Percentiles rank a stretch among this genome's conserved stretches.
phyloP scores from a whole-genome alignment of 1,140 invertebrate species.

The Lepidostoma basale region DNA sequence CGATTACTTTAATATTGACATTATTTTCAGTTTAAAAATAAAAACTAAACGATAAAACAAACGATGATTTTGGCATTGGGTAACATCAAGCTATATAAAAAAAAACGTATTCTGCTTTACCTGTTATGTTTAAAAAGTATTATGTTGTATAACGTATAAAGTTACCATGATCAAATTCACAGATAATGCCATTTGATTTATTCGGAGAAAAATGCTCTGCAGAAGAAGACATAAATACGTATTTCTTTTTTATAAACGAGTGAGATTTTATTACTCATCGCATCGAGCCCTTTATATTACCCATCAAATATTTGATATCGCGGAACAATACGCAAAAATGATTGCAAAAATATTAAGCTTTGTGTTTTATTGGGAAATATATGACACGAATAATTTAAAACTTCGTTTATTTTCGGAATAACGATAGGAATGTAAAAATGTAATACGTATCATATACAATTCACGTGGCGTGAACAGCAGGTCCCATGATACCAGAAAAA shows the following conservation, averaged over 20 bases:
- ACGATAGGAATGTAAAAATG: too few relatives aligned
- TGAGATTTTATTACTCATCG: slow-evolving; percentile 39
- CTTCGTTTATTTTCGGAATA: not conserved
- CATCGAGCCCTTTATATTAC: slow-evolving; percentile 33
- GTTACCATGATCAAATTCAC: not conserved
- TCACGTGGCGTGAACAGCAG: too few relatives aligned
- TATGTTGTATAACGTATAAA: too few relatives aligned
- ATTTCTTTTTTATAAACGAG: slow-evolving; percentile 24
- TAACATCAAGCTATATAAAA: too few relatives aligned
- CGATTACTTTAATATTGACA: too few relatives aligned
- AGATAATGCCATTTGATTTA: not conserved
- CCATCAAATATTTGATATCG: slow-evolving; percentile 40
- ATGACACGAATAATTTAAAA: slow-evolving; percentile 8
- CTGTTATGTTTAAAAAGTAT: too few relatives aligned
- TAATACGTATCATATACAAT: too few relatives aligned
- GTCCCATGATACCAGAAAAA: too few relatives aligned
- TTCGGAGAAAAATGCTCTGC: not conserved
- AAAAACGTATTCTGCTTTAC: too few relatives aligned
- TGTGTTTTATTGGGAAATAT: not conserved
- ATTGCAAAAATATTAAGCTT: not conserved
- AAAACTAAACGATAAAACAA: too few relatives aligned
- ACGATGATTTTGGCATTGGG: too few relatives aligned
- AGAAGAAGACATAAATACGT: not conserved
- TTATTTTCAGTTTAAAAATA: too few relatives aligned
- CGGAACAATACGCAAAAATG: slow-evolving; percentile 17